Evolutionary conservation across 2,888 invertebrate species (phyloP).

Genomic region (Eremobia ochroleuca): DNA sequence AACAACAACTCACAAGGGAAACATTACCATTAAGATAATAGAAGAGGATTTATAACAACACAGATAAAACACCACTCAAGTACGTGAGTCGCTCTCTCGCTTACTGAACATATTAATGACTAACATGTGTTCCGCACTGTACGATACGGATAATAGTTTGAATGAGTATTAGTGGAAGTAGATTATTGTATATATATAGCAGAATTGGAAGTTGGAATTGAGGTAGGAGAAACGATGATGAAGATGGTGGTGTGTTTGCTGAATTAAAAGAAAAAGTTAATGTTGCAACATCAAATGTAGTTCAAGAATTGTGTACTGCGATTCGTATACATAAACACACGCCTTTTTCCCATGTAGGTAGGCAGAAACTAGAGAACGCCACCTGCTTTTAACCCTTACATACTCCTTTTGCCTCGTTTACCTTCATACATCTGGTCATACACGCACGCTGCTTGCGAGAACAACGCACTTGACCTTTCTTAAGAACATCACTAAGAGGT

Average conservation of each 20-base stretch:
- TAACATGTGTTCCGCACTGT: constrained; percentile 75
- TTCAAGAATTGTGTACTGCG: background rate
- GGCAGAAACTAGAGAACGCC: too few relatives aligned
- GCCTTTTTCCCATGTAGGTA: too few relatives aligned
- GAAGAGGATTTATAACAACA: constrained; percentile 75
- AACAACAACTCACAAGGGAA: constrained; percentile 65
- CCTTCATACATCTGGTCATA: too few relatives aligned
- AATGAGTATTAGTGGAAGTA: constrained; percentile 49
- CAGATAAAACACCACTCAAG: constrained; percentile 75
- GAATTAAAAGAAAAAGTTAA: background rate
- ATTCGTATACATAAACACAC: too few relatives aligned
- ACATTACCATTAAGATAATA: constrained; percentile 81
- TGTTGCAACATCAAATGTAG: fast-evolving
- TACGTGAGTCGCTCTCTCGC: constrained; percentile 75
- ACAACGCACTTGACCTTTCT: too few relatives aligned
- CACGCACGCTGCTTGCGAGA: too few relatives aligned
- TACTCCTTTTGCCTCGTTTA: too few relatives aligned
- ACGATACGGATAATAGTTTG: constrained; percentile 60
- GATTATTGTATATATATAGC: constrained; percentile 46
- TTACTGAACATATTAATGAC: constrained; percentile 76
- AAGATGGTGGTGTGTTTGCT: background rate
- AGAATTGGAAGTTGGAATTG: background rate
- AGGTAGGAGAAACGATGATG: background rate
- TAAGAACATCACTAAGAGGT: too few relatives aligned
- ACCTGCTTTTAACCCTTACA: too few relatives aligned